Conservation (phyloP, 2,888 invertebrate genomes). For the Masnerella sp. region DNA sequence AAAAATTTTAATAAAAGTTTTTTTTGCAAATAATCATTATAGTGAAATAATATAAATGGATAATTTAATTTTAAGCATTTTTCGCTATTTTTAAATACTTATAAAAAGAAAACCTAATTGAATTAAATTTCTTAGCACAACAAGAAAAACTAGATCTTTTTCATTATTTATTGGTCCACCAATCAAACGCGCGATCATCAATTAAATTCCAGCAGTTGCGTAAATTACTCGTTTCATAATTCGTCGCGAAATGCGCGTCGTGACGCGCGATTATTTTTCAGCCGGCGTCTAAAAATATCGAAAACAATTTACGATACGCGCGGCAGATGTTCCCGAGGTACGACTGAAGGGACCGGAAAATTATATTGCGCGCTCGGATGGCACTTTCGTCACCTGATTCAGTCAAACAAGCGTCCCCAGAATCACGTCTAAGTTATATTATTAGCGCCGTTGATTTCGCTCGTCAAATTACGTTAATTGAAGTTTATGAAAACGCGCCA, state of each 20-base stretch:
- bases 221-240: slow-evolving; percentile 30
- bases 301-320: slow-evolving; percentile 50
- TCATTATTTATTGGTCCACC: slow-evolving; percentile 46
- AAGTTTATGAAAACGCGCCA: slow-evolving; percentile 12
- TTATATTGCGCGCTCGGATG: slow-evolving; percentile 38
- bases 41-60: no score
- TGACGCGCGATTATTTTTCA: slow-evolving; percentile 54
- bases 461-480: slow-evolving; percentile 32
- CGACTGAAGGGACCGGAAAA: slow-evolving; percentile 34
- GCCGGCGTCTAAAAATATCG: slow-evolving; percentile 46
- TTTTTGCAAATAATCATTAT: no score
- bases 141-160: no score
- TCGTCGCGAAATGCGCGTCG: slow-evolving; percentile 38
- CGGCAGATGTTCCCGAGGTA: slow-evolving; percentile 44
- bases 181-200: slow-evolving; percentile 37
- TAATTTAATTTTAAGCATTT: no score
- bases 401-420: slow-evolving; percentile 31
- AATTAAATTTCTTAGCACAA: no score
- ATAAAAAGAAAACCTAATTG: no score
- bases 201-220: slow-evolving; percentile 35
- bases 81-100: no score
- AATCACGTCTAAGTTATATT: slow-evolving; percentile 31
- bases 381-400: slow-evolving; percentile 56
- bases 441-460: slow-evolving; percentile 26
- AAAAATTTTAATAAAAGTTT: no score